Conservation (phyloP, 2,888 invertebrate genomes). For the Cephus nigrinus region DNA sequence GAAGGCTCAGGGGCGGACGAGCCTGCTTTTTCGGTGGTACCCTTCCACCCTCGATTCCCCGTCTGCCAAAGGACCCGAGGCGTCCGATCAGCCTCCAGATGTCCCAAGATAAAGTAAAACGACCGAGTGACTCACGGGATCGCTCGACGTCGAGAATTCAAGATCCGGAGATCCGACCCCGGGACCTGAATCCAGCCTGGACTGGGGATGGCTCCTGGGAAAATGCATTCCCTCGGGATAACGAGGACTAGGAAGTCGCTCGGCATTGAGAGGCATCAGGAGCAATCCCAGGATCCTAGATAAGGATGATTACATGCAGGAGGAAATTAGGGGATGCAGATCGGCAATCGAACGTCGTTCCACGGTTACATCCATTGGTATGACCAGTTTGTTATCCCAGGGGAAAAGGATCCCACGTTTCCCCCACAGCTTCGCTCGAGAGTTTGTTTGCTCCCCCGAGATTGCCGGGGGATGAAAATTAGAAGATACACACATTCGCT, state of each 20-base stretch:
- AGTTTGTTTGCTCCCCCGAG: neutral
- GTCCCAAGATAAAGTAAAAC: neutral
- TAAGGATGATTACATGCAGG: neutral
- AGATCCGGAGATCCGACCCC: neutral
- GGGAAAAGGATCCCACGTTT: neutral
- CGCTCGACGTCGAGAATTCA: neutral
- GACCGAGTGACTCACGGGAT: neutral
- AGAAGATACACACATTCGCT: neutral
- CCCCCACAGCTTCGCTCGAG: neutral
- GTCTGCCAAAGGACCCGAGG: neutral
- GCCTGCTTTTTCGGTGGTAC: neutral
- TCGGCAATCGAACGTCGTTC: neutral
- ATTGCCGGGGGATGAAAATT: neutral
- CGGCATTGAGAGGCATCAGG: neutral
- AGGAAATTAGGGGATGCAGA: neutral
- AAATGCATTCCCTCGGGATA: neutral
- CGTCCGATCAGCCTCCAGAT: neutral
- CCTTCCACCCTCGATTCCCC: neutral
- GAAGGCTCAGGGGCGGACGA: neutral
- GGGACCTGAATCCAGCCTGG: neutral
- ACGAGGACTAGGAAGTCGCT: neutral
- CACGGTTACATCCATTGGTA: neutral
- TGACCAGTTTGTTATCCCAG: neutral
- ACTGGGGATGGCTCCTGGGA: neutral
- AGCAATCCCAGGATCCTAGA: neutral